Conservation (phyloP, 2,113 vertebrate genomes). For the Lethenteron camtschaticum region DNA sequence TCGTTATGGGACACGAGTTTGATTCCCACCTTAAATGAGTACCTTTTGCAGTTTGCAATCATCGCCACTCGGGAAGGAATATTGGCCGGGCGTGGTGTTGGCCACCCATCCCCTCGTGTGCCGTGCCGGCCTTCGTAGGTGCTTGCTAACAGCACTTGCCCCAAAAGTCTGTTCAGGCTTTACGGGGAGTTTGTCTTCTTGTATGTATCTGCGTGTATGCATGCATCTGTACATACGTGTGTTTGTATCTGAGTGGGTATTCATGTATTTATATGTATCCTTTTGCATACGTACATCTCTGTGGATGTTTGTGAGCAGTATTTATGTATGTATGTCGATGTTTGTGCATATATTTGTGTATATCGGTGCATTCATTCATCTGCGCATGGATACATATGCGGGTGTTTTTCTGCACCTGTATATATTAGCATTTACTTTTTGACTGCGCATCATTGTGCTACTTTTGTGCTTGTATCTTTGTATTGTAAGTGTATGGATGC, state of each 20-base stretch:
- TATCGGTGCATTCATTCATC: not conserved
- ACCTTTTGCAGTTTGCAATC: too few relatives aligned
- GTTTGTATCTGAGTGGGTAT: not conserved
- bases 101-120: too few relatives aligned
- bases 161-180: too few relatives aligned
- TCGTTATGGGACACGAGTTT: too few relatives aligned
- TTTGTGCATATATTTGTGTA: not conserved
- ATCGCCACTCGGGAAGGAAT: too few relatives aligned
- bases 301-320: not conserved
- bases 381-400: not conserved
- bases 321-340: too few relatives aligned
- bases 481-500: not conserved
- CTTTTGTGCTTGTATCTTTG: too few relatives aligned
- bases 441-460: not conserved
- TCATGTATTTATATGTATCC: not conserved
- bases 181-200: not conserved
- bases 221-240: not conserved
- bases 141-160: too few relatives aligned
- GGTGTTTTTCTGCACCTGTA: not conserved
- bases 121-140: too few relatives aligned
- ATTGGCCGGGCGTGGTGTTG: too few relatives aligned
- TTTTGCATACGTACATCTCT: not conserved
- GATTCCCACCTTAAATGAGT: too few relatives aligned
- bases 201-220: not conserved
- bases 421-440: not conserved